Percentiles rank a stretch among this genome's conserved stretches.
These are phyloP conservation scores for Daktulosphaira vitifoliae DNA, from an alignment of 1,140 invertebrate genomes.

Conservation along the genomic window DNA sequence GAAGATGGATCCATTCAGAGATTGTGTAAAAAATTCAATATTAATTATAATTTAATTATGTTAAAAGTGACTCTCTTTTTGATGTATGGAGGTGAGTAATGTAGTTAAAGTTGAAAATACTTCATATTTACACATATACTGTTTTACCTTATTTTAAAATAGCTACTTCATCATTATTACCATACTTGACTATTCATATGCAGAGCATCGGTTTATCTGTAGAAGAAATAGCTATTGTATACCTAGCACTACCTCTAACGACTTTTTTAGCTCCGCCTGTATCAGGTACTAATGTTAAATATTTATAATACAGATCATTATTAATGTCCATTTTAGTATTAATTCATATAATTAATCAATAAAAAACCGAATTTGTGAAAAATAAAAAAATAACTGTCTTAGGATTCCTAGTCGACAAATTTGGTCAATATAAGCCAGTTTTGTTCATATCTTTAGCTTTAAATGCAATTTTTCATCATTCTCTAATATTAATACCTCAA, in stretches of 20 bases:
- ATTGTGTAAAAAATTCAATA: slow-evolving; percentile 42
- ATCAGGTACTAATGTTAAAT: slow-evolving; percentile 55
- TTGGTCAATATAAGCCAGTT: slow-evolving; percentile 70
- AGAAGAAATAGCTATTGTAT: slow-evolving; percentile 74
- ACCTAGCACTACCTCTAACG: slow-evolving; percentile 69
- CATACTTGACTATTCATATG: slow-evolving; percentile 80
- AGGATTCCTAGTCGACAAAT: slow-evolving; percentile 71
- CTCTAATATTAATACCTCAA: slow-evolving; percentile 60
- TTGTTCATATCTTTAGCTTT: slow-evolving; percentile 61
- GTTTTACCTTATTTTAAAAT: slow-evolving; percentile 41
- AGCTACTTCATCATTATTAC: slow-evolving; percentile 69
- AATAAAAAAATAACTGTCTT: slow-evolving; percentile 39
- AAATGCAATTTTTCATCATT: slow-evolving; percentile 63
- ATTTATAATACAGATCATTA: too few species aligned
- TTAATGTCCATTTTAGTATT: too few species aligned
- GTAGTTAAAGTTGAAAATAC: background rate
- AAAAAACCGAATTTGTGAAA: background rate
- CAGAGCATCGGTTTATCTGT: slow-evolving; percentile 73
- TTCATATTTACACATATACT: background rate
- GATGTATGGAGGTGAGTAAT: slow-evolving; percentile 60
- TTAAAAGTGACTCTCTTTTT: slow-evolving; percentile 70
- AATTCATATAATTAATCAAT: too few species aligned
- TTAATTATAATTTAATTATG: slow-evolving; percentile 65
- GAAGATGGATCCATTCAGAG: slow-evolving; percentile 6
- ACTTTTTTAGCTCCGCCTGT: slow-evolving; percentile 69